Percentiles rank a stretch among this genome's conserved stretches.
phyloP scores from a whole-genome alignment of 2,797 vertebrate species.

The Rallus crepitans region DNA sequence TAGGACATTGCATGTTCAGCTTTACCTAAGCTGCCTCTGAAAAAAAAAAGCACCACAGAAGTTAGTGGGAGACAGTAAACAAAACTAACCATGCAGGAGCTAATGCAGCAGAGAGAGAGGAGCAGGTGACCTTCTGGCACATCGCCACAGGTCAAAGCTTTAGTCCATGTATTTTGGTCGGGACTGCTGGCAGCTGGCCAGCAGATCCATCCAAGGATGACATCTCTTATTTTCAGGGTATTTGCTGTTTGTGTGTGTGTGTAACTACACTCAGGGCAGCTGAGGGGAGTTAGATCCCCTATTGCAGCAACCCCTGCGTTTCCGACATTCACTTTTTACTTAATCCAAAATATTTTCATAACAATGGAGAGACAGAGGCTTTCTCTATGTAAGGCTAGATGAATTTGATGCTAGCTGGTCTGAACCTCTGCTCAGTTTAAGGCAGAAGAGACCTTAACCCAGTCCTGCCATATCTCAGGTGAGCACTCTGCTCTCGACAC shows the following conservation, averaged over 20 bases:
- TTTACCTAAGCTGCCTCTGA: neutral
- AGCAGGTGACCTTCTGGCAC: neutral
- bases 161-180: neutral
- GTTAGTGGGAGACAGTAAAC: neutral
- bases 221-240: neutral
- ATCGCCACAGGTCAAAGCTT: neutral
- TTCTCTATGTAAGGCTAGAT: neutral
- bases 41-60: neutral
- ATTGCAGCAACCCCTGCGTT: neutral
- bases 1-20: accelerated
- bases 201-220: neutral
- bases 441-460: neutral
- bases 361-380: neutral
- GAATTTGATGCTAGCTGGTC: neutral
- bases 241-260: neutral
- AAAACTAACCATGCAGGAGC: neutral
- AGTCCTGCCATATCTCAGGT: neutral
- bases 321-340: neutral
- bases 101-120: neutral
- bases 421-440: neutral
- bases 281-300: neutral
- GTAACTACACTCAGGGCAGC: neutral
- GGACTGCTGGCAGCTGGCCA: neutral
- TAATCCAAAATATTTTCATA: neutral
- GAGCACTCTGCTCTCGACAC: neutral